These are phyloP conservation scores for Heterodera carotae DNA, from an alignment of 1,140 invertebrate genomes.

Conservation along the genomic window DNA sequence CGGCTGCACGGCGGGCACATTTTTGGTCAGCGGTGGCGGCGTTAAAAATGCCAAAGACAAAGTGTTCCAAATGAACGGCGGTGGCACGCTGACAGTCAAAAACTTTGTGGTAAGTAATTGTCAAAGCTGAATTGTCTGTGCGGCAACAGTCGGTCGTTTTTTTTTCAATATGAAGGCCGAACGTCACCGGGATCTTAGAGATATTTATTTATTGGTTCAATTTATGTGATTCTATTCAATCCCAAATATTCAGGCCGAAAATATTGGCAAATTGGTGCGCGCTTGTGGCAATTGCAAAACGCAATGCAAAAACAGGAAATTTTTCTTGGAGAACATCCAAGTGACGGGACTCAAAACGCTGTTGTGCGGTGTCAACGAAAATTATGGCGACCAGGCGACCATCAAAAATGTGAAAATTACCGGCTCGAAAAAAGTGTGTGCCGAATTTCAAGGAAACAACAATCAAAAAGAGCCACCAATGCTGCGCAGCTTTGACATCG, in stretches of 20 bases:
- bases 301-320: slow-evolving; percentile 5
- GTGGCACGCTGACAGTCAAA: slow-evolving; percentile 23
- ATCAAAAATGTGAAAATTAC: slow-evolving; percentile 21
- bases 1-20: not conserved
- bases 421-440: not conserved
- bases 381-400: slow-evolving; percentile 17
- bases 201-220: no score
- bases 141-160: no score
- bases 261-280: slow-evolving; percentile 23
- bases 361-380: not conserved
- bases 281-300: slow-evolving; percentile 16
- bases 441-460: not conserved
- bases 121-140: no score
- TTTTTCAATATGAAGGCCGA: no score
- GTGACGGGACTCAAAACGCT: not conserved
- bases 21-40: slow-evolving; percentile 18
- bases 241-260: not conserved
- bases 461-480: not conserved
- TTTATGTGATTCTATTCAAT: no score
- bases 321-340: slow-evolving; percentile 10
- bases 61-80: slow-evolving; percentile 34
- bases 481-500: no score
- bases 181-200: no score
- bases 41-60: slow-evolving; percentile 28
- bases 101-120: slow-evolving; percentile 26